Percentiles rank a stretch among this genome's conserved stretches.
Conservation (phyloP, 2,797 vertebrate species). For the Huso huso region DNA sequence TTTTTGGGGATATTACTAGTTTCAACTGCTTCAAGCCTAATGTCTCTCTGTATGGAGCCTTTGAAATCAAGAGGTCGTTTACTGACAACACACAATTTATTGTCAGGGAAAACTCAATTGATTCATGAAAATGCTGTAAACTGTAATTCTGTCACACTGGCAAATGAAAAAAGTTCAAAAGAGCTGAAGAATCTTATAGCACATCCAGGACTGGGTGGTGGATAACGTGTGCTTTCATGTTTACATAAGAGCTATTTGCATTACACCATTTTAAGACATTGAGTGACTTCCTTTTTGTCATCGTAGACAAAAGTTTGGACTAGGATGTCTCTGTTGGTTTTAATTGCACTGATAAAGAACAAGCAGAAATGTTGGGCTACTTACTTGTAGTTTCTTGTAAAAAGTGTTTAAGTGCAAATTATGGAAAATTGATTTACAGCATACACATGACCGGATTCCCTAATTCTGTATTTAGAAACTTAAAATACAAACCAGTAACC, state of each 20-base stretch:
- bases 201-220: constrained; percentile 9
- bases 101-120: no score
- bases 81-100: no score
- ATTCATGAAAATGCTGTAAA: no score
- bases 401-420: not conserved
- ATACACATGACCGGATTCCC: not conserved
- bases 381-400: not conserved
- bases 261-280: constrained; percentile 16
- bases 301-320: no score
- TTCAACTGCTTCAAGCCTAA: not conserved
- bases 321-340: no score
- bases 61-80: not conserved
- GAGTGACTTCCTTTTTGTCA: not conserved
- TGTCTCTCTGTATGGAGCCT: not conserved
- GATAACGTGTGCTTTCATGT: constrained; percentile 12
- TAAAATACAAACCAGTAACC: no score
- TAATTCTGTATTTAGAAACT: no score
- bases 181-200: no score
- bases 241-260: constrained; percentile 15
- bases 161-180: no score
- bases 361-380: not conserved
- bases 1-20: not conserved
- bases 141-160: no score
- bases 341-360: no score
- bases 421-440: no score